A percentile compares a stretch with the other conserved stretches of the same genome.
Evolutionary conservation across 2,113 vertebrate genomes (phyloP).

Genomic region (Pogonocichla stellata): DNA sequence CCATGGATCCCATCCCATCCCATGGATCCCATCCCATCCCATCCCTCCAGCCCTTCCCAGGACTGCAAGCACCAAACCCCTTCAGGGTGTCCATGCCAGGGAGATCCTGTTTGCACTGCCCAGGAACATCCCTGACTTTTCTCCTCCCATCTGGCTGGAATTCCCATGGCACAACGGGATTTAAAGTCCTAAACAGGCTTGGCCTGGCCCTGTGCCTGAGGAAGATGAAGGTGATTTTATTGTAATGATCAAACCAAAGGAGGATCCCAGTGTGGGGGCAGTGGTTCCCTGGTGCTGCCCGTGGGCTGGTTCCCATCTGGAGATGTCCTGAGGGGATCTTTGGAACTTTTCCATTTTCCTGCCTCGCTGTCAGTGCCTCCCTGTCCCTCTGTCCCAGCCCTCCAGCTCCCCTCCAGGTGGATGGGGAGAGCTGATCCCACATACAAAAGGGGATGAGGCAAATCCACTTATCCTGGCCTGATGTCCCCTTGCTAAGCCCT

Average conservation of each 20-base stretch:
- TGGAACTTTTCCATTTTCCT: not conserved
- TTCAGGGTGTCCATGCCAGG: not conserved
- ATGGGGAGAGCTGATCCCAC: not conserved
- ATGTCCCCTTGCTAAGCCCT: not conserved
- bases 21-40: not conserved
- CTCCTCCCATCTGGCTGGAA: not conserved
- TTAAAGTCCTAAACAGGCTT: not conserved
- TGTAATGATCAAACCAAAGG: not conserved
- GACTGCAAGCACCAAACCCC: not conserved
- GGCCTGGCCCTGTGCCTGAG: not conserved
- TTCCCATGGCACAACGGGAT: not conserved
- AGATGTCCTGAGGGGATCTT: not conserved
- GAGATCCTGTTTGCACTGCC: not conserved
- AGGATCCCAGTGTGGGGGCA: not conserved
- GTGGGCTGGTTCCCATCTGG: not conserved
- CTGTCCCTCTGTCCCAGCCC: not conserved
- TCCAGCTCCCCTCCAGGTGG: not conserved
- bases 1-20: not conserved
- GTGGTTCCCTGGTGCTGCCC: not conserved
- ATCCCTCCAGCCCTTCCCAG: accelerated
- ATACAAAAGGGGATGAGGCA: not conserved
- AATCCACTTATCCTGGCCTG: not conserved
- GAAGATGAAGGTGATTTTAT: not conserved
- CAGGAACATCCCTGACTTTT: not conserved
- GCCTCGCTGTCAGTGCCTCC: not conserved